A percentile compares a stretch with the other conserved stretches of the same genome.
phyloP scores from a whole-genome alignment of 2,888 invertebrate species.

The Clistopyga incitator region DNA sequence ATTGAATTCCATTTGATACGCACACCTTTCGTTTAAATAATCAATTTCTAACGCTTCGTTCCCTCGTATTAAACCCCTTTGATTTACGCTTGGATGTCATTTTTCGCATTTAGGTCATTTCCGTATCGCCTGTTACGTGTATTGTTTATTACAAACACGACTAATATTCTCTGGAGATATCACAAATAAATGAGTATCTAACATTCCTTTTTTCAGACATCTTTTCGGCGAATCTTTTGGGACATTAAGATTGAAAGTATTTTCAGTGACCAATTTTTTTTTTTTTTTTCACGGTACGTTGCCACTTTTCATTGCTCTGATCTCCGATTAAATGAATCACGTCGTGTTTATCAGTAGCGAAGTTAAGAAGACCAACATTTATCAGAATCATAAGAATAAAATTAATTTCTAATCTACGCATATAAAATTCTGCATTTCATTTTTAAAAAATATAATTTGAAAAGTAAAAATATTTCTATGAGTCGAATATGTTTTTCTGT shows the following conservation, averaged over 20 bases:
- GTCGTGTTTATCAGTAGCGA: not conserved
- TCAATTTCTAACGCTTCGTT: constrained; percentile 2
- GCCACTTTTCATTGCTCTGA: not conserved
- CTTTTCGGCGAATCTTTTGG: constrained; percentile 60
- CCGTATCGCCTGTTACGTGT: not conserved
- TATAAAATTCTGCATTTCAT: too few relatives aligned
- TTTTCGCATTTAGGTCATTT: constrained; percentile 10
- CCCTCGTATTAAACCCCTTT: constrained; percentile 31
- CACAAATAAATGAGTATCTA: constrained; percentile 6
- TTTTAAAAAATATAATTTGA: too few relatives aligned
- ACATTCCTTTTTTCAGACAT: constrained; percentile 25
- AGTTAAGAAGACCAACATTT: too few relatives aligned
- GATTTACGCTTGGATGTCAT: constrained; percentile 33
- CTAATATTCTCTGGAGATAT: not conserved
- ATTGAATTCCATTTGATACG: constrained; percentile 2
- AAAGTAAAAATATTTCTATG: too few relatives aligned
- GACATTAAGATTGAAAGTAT: constrained; percentile 31
- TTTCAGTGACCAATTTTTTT: not conserved
- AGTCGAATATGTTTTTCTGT: too few relatives aligned
- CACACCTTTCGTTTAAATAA: not conserved
- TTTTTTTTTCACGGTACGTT: not conserved
- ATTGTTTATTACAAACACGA: not conserved
- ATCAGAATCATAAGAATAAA: too few relatives aligned
- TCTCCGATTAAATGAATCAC: not conserved
- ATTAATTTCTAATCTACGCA: too few relatives aligned